Evolutionary conservation across 2,888 invertebrate genomes (phyloP), one percentile per base, ranked within the genome.

Genomic region (Platycheirus rosarum): DNA sequence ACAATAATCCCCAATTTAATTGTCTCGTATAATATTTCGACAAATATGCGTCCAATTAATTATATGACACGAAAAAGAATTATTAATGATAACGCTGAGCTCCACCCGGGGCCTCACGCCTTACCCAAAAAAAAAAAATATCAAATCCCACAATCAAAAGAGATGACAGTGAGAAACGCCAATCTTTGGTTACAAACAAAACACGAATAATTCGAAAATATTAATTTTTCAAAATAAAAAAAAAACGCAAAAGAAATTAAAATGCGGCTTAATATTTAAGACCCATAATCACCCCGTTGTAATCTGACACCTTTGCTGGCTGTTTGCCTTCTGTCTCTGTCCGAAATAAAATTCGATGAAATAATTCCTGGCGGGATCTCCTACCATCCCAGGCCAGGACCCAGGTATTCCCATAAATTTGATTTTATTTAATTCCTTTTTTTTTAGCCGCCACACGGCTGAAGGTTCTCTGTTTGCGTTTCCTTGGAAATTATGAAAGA

Each of bases 11-110:
- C 26, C 77, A 69, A 82, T 62, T 71, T 82, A 71, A 82, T 82
- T 77, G 77, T 68, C 82, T 73, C 73, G 80, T 82, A 82, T 82
- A 82, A 77, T 82, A 77, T 82, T 82, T 82, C 82, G 82, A 82
- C 82, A 82, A 82, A 82, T 82, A 71, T 73, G 71, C 71, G 53
- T 73, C 77, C 82, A 82, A 82, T 82, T 82, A 82, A 82, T 77
- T 82, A 68, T 55, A 66, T 51, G 77, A 76, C 82, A 77, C 60
- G 44, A 44, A 48, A 23, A 55, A 66, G 77, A 77, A 66, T 82
- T n/a, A n/a, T n/a, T 77, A 76, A 70, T 79, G 62, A 42, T 68
- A 23, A 53, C 60, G 20, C 11, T 66, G 55, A 74, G 53, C 29
- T 60, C 62, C 20, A 20, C 57, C 23, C 13, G 16, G 42, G 57